Conservation (phyloP, 2,113 vertebrate genomes). For the Phyllostomus discolor region DNA sequence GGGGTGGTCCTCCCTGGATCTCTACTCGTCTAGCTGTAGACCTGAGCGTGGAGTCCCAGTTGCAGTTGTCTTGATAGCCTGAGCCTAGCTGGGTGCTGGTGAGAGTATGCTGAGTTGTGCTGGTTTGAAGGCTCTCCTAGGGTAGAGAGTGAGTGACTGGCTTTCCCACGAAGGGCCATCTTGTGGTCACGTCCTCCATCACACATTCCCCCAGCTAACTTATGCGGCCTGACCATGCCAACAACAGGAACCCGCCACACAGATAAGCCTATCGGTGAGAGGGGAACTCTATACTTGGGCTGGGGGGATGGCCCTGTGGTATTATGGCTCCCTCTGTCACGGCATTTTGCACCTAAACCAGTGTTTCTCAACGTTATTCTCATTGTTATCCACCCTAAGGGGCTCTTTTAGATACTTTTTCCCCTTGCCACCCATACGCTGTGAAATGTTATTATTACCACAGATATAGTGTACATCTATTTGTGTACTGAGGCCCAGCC, state of each 20-base stretch:
- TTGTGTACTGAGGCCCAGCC: not conserved
- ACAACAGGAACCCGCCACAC: rapidly evolving
- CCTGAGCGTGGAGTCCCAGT: rapidly evolving
- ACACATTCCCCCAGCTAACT: no score
- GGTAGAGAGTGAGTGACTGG: not conserved
- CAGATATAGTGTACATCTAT: not conserved
- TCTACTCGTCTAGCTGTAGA: not conserved
- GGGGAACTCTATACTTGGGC: not conserved
- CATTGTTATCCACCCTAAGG: not conserved
- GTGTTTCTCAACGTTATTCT: not conserved
- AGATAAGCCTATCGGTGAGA: not conserved
- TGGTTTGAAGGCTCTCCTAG: not conserved
- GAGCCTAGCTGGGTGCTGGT: not conserved
- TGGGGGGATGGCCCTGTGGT: not conserved
- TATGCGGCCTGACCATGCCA: rapidly evolving
- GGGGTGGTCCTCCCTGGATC: not conserved
- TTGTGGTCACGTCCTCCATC: not conserved
- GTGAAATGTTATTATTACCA: not conserved
- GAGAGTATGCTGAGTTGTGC: not conserved
- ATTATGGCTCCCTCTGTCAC: rapidly evolving
- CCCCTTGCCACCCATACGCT: not conserved
- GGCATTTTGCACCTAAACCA: not conserved
- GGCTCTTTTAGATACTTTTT: not conserved
- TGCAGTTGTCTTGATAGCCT: not conserved
- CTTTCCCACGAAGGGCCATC: not conserved